Percentiles rank a stretch among this genome's conserved stretches.
Conservation (phyloP, 1,140 invertebrate genomes). For the Drosophila azteca region DNA sequence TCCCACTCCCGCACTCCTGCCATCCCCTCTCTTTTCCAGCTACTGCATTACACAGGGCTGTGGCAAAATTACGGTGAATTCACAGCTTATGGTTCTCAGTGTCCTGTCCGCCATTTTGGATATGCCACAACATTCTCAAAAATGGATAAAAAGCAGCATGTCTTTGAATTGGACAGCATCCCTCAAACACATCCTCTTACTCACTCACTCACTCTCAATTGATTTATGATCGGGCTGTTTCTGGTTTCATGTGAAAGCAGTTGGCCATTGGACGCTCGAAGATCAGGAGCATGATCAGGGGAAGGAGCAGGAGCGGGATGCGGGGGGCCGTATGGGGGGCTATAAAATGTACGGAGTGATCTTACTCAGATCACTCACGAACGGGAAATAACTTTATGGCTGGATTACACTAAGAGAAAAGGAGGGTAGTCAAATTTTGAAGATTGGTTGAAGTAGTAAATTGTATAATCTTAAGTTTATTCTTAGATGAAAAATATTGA, state of each 20-base stretch:
- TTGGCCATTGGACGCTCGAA: slow-evolving; percentile 24
- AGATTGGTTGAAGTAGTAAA: no score
- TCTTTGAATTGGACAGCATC: slow-evolving; percentile 17
- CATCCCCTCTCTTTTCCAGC: slow-evolving; percentile 17
- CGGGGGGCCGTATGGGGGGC: slow-evolving; percentile 3
- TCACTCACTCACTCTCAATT: slow-evolving; percentile 27
- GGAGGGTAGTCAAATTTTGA: no score
- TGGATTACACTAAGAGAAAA: slow-evolving; percentile 8
- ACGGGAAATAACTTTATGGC: slow-evolving; percentile 50
- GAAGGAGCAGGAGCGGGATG: neutral
- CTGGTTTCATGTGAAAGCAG: slow-evolving; percentile 37
- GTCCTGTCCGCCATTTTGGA: slow-evolving; percentile 39
- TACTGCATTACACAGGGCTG: slow-evolving; percentile 54
- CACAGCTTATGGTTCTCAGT: slow-evolving; percentile 41
- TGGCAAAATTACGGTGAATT: slow-evolving; percentile 55
- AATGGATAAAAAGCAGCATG: slow-evolving; percentile 40
- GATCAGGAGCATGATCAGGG: neutral
- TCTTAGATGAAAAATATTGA: no score
- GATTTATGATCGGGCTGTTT: slow-evolving; percentile 43
- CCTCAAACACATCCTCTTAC: slow-evolving; percentile 2
- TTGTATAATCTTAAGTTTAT: no score
- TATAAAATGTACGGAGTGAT: slow-evolving; percentile 48
- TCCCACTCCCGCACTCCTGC: neutral
- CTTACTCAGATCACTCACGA: slow-evolving; percentile 58
- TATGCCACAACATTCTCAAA: slow-evolving; percentile 41